phyloP scores from a whole-genome alignment of 2,888 invertebrate species.

The Hirtodrosophila cameraria region DNA sequence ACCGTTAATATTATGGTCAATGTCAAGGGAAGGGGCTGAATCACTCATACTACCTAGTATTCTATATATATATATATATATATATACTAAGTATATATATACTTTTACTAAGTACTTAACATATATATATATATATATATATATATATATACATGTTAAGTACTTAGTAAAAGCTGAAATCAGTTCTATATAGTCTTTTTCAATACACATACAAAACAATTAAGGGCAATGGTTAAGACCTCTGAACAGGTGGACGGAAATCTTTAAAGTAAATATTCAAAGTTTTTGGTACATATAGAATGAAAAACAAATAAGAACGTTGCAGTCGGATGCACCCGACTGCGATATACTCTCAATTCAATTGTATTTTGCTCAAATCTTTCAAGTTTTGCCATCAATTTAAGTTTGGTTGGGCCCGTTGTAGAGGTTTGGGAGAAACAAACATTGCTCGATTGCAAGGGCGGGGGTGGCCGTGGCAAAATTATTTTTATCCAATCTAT shows the following conservation, averaged over 20 bases:
- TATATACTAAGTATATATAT: background rate
- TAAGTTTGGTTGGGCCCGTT: no score
- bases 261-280: background rate
- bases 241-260: background rate
- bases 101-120: no score
- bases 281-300: no score
- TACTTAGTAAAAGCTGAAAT: background rate
- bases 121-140: background rate
- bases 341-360: no score
- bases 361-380: no score
- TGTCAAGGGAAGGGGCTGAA: constrained; percentile 22
- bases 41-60: background rate
- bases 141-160: background rate
- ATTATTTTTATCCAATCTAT: no score
- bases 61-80: background rate
- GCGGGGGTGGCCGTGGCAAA: no score
- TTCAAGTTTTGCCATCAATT: no score
- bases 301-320: no score
- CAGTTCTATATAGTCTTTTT: background rate
- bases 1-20: constrained; percentile 23
- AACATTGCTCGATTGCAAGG: no score
- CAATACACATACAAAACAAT: background rate
- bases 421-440: no score
- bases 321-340: no score
- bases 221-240: background rate